These are phyloP conservation scores for Trochalopteron elliotii DNA, from an alignment of 2,113 vertebrate species.

Conservation along the genomic window DNA sequence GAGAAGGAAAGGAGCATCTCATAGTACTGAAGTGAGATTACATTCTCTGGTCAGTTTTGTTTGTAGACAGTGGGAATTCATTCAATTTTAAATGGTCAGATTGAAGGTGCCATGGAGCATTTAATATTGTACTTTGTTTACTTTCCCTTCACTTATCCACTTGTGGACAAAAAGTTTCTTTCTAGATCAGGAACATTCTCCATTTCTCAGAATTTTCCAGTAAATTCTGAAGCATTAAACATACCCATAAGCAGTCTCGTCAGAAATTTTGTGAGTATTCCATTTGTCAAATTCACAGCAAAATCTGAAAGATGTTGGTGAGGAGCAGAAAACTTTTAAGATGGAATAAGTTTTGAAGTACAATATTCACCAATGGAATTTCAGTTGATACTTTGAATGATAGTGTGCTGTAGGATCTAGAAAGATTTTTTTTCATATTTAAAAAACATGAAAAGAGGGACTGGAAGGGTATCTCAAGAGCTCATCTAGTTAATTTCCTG, in stretches of 20 bases:
- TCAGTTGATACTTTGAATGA: background rate
- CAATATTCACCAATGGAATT: background rate
- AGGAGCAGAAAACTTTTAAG: background rate
- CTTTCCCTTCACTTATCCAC: background rate
- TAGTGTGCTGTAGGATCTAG: background rate
- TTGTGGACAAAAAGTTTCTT: background rate
- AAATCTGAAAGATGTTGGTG: background rate
- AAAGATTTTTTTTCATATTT: background rate
- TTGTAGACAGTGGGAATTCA: background rate
- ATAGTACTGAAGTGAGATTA: background rate
- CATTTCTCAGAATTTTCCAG: background rate
- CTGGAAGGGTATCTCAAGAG: background rate
- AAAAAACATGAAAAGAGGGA: background rate
- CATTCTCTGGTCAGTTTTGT: background rate
- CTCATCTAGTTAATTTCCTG: background rate
- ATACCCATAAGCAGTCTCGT: background rate
- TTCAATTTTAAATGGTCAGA: background rate
- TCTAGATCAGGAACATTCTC: background rate
- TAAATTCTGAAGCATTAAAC: background rate
- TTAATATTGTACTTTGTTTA: background rate
- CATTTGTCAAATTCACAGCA: background rate
- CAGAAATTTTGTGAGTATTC: background rate
- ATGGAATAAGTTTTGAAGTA: background rate
- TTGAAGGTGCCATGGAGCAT: background rate
- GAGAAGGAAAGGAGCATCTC: background rate